phyloP scores from a whole-genome alignment of 2,113 vertebrate species.

The Onychorhynchus coronatus region DNA sequence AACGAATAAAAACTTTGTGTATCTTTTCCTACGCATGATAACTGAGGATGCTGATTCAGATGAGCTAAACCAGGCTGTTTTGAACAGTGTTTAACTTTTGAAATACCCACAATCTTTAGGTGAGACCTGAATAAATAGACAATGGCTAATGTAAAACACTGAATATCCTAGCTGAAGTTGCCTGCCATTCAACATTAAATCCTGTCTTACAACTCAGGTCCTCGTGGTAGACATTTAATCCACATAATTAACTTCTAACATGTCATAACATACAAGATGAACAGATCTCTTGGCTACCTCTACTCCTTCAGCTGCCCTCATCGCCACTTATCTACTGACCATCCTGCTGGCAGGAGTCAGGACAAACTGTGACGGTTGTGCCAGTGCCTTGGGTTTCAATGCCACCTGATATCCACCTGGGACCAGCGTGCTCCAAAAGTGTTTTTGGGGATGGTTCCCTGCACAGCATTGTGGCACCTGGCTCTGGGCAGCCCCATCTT shows the following conservation, averaged over 20 bases:
- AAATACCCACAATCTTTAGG: background rate
- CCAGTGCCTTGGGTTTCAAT: background rate
- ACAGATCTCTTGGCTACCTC: background rate
- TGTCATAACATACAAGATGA: background rate
- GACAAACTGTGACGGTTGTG: rapidly evolving
- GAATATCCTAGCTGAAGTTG: background rate
- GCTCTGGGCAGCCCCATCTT: background rate
- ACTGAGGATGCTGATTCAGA: background rate
- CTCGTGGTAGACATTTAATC: background rate
- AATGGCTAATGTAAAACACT: rapidly evolving
- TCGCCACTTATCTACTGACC: background rate
- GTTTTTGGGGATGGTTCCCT: too few species aligned
- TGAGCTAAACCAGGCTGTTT: background rate
- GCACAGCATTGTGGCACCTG: rapidly evolving
- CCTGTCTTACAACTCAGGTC: background rate
- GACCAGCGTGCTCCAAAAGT: rapidly evolving
- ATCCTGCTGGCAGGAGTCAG: background rate
- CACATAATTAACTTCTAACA: background rate
- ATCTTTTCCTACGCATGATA: background rate
- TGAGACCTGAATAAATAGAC: background rate
- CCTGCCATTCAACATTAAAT: background rate
- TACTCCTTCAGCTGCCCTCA: background rate
- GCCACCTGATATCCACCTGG: background rate
- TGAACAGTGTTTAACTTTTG: background rate
- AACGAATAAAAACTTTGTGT: background rate